Percentiles rank a stretch among this genome's conserved stretches.
Evolutionary conservation across 2,888 invertebrate species (phyloP).

Genomic region (Ophioninae sp.): DNA sequence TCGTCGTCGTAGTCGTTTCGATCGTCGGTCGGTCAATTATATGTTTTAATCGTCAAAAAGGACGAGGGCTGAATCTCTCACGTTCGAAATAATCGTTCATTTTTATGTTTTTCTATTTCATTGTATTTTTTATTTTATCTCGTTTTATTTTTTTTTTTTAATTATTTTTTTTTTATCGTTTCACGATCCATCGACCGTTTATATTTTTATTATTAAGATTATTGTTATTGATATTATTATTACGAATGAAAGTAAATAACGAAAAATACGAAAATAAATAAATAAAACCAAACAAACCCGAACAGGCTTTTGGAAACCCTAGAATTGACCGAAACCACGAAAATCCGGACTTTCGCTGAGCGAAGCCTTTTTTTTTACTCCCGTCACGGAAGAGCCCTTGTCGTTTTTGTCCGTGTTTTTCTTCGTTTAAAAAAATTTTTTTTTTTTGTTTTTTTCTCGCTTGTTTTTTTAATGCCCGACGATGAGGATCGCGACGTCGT

Average conservation of each 20-base stretch:
- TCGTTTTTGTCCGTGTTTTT: conserved; percentile 22
- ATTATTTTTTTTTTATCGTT: too few relatives aligned
- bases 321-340: too few relatives aligned
- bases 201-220: conserved; percentile 30
- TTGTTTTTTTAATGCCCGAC: conserved; percentile 13
- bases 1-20: conserved; percentile 55
- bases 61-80: conserved; percentile 28
- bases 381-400: background rate
- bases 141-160: too few relatives aligned
- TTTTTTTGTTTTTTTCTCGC: conserved; percentile 19
- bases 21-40: conserved; percentile 23
- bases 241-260: background rate
- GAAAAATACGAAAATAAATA: background rate
- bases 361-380: too few relatives aligned
- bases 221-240: conserved; percentile 32
- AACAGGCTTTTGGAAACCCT: too few relatives aligned
- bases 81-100: conserved; percentile 11
- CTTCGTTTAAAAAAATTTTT: conserved; percentile 16
- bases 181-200: background rate
- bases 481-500: conserved; percentile 52
- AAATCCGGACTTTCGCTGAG: too few relatives aligned
- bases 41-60: conserved; percentile 19
- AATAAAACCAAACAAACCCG: background rate
- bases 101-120: background rate
- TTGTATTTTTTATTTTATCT: background rate